Base-by-base conservation (phyloP, 2,113 vertebrate genomes). In the Nycticryphes semicollaris region DNA sequence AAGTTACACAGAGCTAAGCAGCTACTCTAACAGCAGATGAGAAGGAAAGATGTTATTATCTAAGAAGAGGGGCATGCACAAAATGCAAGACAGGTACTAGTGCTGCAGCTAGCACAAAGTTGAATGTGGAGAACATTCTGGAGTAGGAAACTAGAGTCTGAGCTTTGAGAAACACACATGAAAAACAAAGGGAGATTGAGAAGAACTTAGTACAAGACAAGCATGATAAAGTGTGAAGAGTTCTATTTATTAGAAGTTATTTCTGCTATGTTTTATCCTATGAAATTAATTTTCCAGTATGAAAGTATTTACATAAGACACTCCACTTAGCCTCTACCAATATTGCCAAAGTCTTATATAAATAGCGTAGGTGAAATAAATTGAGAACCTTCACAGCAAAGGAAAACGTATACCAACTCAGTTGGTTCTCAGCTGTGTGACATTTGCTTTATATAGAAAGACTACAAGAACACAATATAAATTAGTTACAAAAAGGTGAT, bases 221-320 rank as follows among this genome's bases (percentile, higher is more conserved):
- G 22, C 90, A 82, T 5, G 5, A 84, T 10, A 87, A 88, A 94
- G 84, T 30, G 73, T 87, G 73, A 94, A 95, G 73, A 88, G 77
- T 81, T 84, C 86, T 92, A 84, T 95, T 96, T 96, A 96, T 95
- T 97, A 90, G 81, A 93, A 91, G 93, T 95, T 84, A 94, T 53
- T 87, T 95, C 74, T 91, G 80, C 94, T 95, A 89, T 60, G 80
- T 89, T 94, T 96, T 94, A 92, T 83, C 94, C 86, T 91, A 96
- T 76, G 96, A 96, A 97, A 95, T 94, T 96, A 43, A 41, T 92
- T 95, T 96, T 96, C 89, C 95, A 94, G 87, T 96, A 96, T 96
- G 96, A 96, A 97, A 97, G 89, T 97, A 96, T 97, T 96, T 97
- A 97, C 96, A 96, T 94, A 95, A 95, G 90, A 96, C 91, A 93